phyloP scores from a whole-genome alignment of 1,140 invertebrate genomes.

The Rhysida immarginata region DNA sequence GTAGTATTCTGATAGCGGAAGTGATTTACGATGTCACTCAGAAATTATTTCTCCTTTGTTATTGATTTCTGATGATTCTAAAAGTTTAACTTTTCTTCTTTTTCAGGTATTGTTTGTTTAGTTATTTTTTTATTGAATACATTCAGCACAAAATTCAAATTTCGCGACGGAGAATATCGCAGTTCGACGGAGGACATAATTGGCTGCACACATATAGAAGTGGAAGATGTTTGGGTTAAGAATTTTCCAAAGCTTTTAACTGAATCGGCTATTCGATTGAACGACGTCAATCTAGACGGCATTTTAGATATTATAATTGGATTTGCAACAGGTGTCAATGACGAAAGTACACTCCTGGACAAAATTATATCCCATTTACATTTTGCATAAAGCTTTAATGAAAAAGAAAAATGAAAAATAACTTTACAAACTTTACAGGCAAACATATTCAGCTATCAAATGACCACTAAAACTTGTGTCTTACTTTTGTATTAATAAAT shows the following conservation, averaged over 20 bases:
- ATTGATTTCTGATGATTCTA: background rate
- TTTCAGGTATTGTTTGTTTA: conserved; percentile 40
- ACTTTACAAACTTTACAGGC: no score
- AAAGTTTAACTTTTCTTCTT: background rate
- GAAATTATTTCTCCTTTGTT: background rate
- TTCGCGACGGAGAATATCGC: background rate
- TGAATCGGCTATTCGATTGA: conserved; percentile 51
- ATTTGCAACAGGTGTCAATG: conserved; percentile 50
- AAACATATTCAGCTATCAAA: no score
- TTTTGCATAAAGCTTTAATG: no score
- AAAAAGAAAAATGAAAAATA: no score
- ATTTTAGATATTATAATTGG: conserved; percentile 59
- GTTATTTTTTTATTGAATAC: conserved; percentile 48
- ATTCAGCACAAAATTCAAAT: conserved; percentile 29
- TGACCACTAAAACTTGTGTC: no score
- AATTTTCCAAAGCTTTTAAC: conserved; percentile 56
- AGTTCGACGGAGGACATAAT: conserved; percentile 16
- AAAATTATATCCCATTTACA: no score
- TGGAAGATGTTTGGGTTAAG: conserved; percentile 51
- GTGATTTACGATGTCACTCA: background rate
- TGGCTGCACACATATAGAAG: conserved; percentile 49
- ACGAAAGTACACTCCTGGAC: background rate
- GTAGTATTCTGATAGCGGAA: background rate
- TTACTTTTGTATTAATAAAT: no score
- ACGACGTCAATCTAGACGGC: conserved; percentile 57